Percentiles rank a stretch among this genome's conserved stretches.
Conservation (phyloP, 1,140 invertebrate genomes). For the Drosophila nasuta region DNA sequence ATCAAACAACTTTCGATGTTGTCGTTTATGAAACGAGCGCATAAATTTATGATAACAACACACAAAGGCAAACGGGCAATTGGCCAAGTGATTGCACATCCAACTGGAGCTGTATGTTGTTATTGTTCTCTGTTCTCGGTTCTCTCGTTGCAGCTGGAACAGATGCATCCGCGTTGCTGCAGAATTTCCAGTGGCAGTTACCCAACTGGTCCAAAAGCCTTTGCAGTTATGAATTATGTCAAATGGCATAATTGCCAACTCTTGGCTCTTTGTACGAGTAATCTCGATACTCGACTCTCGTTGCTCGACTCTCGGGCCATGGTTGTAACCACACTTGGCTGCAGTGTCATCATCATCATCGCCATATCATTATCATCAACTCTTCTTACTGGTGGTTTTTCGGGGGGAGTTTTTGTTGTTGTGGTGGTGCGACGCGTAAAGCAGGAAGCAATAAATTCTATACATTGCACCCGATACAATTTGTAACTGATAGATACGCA, state of each 20-base stretch:
- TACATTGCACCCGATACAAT: conserved; percentile 79
- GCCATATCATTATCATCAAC: conserved; percentile 22
- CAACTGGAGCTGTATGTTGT: conserved; percentile 27
- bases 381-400: conserved; percentile 34
- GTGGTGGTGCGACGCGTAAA: conserved; percentile 47
- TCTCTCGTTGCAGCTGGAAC: conserved; percentile 27
- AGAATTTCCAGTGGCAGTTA: conserved; percentile 11
- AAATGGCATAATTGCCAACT: conserved; percentile 81
- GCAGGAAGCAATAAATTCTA: conserved; percentile 83
- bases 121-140: background rate
- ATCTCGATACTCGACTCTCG: background rate
- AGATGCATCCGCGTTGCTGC: conserved; percentile 53
- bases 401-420: conserved; percentile 32
- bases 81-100: conserved; percentile 52
- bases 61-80: conserved; percentile 50
- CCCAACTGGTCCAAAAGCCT: conserved; percentile 28
- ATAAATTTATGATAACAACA: conserved; percentile 81
- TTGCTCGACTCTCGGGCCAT: conserved; percentile 1
- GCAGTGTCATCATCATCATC: conserved; percentile 21
- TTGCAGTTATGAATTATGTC: conserved; percentile 81
- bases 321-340: conserved; percentile 14
- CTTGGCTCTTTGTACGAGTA: conserved; percentile 1
- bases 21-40: conserved; percentile 71
- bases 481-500: conserved; percentile 72
- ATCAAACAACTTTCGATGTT: conserved; percentile 79